Base-by-base conservation (phyloP, 2,888 invertebrate genomes). In the Pegoplata infirma region DNA sequence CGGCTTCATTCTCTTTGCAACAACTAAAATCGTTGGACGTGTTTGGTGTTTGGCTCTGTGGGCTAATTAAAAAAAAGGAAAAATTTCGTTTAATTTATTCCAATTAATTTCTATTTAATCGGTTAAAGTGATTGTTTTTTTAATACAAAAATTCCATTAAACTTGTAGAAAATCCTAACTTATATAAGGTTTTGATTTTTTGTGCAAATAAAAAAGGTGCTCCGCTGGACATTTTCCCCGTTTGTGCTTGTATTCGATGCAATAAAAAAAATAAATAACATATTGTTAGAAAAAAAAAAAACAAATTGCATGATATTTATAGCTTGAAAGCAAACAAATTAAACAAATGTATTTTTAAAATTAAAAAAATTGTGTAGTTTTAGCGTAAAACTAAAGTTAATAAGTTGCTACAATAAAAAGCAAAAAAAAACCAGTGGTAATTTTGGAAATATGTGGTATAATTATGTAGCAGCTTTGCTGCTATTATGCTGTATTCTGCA, bases 11-110 rank as follows among this genome's bases (percentile, higher is more conserved):
- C n/a, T n/a, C n/a, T n/a, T n/a, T n/a, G n/a, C n/a, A n/a, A n/a
- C n/a, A n/a, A n/a, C n/a, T n/a, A n/a, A n/a, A n/a, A n/a, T n/a
- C n/a, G n/a, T n/a, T 40, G 21, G 77, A 59, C 68, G 77, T 78
- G 67, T 69, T 44, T 73, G 72, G 44, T 63, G n/a, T n/a, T n/a
- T n/a, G n/a, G n/a, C n/a, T n/a, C n/a, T n/a, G 44, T 61, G 56
- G 16, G 5, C 51, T 23, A 21, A 55, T 36, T 10, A 17, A 23
- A 53, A 49, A 21, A 19, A 19, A 47, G 14, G n/a, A 4, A 49
- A 49, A 21, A 10, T 21, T 21, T 49, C 51, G 23, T 23, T 53
- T 25, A 53, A 53, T 53, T 25, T 17, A 19, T 61, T 61, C 21
- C 25, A 3, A 8, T 56, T 21, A 55, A 40, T n/a, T 40, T 40